Percentiles rank a stretch among this genome's conserved stretches.
Evolutionary conservation across 2,888 invertebrate species (phyloP).

Genomic region (Phrixothrix hirtus): DNA sequence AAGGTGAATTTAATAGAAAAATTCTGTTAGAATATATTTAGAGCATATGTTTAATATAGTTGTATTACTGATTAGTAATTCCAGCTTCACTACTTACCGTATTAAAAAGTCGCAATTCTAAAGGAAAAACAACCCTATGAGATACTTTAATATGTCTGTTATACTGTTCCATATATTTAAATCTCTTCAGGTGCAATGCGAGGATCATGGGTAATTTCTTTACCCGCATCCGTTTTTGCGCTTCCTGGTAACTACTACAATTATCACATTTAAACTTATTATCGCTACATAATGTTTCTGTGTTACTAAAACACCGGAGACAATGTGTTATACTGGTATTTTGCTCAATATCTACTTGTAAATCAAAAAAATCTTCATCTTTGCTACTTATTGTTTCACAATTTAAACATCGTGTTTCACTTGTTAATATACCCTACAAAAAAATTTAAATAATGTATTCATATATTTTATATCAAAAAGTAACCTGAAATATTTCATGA

Average conservation of each 20-base stretch:
- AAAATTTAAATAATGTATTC: background rate
- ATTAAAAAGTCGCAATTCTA: constrained; percentile 96
- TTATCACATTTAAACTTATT: constrained; percentile 99
- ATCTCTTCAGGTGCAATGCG: constrained; percentile 95
- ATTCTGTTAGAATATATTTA: too few species aligned
- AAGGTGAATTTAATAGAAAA: too few species aligned
- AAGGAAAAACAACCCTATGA: constrained; percentile 97
- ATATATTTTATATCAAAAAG: background rate
- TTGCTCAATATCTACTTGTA: constrained; percentile 99
- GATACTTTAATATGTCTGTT: constrained; percentile 99
- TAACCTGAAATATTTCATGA: constrained; percentile 96
- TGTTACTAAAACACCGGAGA: constrained; percentile 95
- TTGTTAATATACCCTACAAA: constrained; percentile 86
- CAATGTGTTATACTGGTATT: constrained; percentile 99
- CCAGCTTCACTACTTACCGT: constrained; percentile 70
- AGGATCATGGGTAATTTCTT: constrained; percentile 98
- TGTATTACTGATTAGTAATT: background rate
- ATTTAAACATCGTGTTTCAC: constrained; percentile 98
- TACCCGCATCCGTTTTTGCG: constrained; percentile 97
- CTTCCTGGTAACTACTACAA: constrained; percentile 99
- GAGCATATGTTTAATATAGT: background rate
- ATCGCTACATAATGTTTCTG: constrained; percentile 97
- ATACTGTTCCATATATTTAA: constrained; percentile 98
- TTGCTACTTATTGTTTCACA: constrained; percentile 99
- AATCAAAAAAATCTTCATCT: constrained; percentile 98